These are phyloP conservation scores for Pogonocichla stellata DNA, from an alignment of 2,113 vertebrate genomes.

Conservation along the genomic window DNA sequence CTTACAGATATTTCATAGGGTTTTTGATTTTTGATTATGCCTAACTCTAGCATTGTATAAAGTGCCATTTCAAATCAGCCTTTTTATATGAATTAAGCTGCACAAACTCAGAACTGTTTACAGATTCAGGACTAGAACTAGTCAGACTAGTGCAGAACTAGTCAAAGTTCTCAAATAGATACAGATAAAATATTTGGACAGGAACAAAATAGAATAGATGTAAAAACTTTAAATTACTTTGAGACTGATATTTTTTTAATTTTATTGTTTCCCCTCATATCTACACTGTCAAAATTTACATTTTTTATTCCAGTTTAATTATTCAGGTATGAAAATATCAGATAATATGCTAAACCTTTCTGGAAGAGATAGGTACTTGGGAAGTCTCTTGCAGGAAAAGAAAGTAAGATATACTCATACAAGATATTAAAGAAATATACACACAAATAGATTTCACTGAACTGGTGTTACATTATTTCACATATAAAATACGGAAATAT, in stretches of 20 bases:
- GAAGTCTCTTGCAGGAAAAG: not conserved
- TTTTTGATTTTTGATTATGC: not conserved
- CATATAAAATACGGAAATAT: not conserved
- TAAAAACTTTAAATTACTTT: conserved; percentile 12
- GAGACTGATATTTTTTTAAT: not conserved
- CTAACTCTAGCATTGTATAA: not conserved
- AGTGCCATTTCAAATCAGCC: not conserved
- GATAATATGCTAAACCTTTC: not conserved
- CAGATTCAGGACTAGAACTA: not conserved
- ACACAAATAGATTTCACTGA: not conserved
- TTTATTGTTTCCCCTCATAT: not conserved
- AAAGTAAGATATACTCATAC: not conserved
- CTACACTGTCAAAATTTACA: not conserved
- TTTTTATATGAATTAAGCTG: not conserved
- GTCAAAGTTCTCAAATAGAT: not conserved
- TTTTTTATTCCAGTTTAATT: conserved; percentile 8
- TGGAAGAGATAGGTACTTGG: not conserved
- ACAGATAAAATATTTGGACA: not conserved
- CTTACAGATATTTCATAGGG: not conserved
- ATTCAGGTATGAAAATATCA: not conserved
- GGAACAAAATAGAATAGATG: not conserved
- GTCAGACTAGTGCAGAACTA: not conserved
- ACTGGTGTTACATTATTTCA: not conserved
- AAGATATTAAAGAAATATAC: not conserved
- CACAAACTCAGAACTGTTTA: not conserved